phyloP scores from a whole-genome alignment of 2,888 invertebrate genomes.

The Pyrrhia umbra region DNA sequence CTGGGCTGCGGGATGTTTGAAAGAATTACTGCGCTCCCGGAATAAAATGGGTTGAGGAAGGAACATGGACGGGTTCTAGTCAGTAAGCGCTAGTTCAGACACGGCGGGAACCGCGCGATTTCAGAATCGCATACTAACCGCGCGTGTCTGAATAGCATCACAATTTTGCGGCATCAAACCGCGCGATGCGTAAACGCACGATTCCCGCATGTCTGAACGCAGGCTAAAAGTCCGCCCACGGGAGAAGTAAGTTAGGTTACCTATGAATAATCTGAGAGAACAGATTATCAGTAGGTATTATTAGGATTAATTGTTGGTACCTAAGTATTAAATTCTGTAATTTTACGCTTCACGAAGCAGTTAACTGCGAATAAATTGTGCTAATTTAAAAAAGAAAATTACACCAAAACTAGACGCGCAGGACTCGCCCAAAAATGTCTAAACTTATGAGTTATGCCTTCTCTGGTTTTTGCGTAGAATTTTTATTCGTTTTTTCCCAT shows the following conservation, averaged over 20 bases:
- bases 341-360: constrained; percentile 24
- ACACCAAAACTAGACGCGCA: constrained; percentile 13
- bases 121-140: no score
- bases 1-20: no score
- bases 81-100: no score
- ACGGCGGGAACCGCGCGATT: no score
- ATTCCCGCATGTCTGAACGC: constrained; percentile 39
- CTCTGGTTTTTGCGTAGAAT: constrained; percentile 58
- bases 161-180: constrained; percentile 5
- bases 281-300: no score
- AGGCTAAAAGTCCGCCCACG: no score
- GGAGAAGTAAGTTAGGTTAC: no score
- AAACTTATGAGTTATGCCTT: constrained; percentile 60
- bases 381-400: constrained; percentile 17
- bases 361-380: constrained; percentile 19
- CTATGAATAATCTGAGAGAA: no score
- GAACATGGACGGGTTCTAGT: no score
- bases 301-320: no score
- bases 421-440: constrained; percentile 47
- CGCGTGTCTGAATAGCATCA: constrained; percentile 41
- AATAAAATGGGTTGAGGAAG: no score
- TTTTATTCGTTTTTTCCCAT: constrained; percentile 69
- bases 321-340: constrained; percentile 28
- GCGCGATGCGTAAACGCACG: constrained; percentile 30
- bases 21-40: no score